Percentiles rank a stretch among this genome's conserved stretches.
Evolutionary conservation across 2,113 vertebrate species (phyloP).

Genomic region (Shinisaurus crocodilurus): DNA sequence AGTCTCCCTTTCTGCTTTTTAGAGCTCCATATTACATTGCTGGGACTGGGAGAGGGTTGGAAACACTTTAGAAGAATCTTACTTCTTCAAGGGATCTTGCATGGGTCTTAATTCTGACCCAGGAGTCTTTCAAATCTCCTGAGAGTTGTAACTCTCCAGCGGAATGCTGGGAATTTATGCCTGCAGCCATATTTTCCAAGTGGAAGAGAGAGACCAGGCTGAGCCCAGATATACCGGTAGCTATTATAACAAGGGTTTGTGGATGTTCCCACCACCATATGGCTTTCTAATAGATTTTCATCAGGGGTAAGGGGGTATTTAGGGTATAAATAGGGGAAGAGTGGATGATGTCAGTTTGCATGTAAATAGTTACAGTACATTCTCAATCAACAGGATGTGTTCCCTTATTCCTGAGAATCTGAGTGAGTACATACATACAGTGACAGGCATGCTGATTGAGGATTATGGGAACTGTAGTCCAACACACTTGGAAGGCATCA

Average conservation of each 20-base stretch:
- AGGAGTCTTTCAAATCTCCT: not conserved
- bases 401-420: not conserved
- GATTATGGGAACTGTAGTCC: too few relatives aligned
- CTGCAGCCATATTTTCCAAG: conserved; percentile 2
- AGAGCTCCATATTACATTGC: too few relatives aligned
- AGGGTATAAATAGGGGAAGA: not conserved
- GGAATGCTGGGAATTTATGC: not conserved
- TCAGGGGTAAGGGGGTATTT: not conserved
- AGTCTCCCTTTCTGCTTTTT: too few relatives aligned
- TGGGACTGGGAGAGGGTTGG: too few relatives aligned
- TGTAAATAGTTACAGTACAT: not conserved
- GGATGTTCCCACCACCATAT: fast-evolving
- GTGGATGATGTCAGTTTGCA: not conserved
- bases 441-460: not conserved
- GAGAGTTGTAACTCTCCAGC: not conserved
- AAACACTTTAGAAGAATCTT: too few relatives aligned
- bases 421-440: not conserved
- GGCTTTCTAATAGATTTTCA: not conserved
- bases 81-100: not conserved
- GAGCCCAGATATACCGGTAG: not conserved
- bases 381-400: not conserved
- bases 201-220: not conserved
- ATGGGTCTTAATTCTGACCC: not conserved
- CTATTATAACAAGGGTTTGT: not conserved
- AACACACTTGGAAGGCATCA: too few relatives aligned